Conservation (phyloP, 2,888 invertebrate genomes). For the Sminthurinus aureus region DNA sequence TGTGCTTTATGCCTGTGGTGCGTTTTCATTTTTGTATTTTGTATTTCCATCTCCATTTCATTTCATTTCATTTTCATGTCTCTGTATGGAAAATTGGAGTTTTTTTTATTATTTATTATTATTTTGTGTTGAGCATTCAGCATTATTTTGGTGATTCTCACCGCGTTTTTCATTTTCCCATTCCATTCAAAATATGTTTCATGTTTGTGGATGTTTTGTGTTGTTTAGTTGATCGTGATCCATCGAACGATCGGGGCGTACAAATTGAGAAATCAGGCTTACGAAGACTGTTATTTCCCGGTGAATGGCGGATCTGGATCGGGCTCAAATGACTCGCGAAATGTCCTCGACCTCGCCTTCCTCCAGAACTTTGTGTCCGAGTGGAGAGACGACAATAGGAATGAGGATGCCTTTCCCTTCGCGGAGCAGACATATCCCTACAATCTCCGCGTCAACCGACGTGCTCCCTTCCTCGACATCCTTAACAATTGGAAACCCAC, state of each 20-base stretch:
- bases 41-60: no score
- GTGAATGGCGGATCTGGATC: background rate
- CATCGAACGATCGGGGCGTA: conserved; percentile 56
- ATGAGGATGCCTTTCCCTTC: conserved; percentile 32
- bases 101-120: no score
- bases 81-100: no score
- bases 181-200: no score
- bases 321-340: conserved; percentile 42
- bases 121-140: no score
- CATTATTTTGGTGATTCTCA: no score
- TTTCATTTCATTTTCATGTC: no score
- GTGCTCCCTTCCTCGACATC: background rate
- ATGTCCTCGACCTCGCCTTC: conserved; percentile 50
- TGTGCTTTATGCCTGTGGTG: no score
- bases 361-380: conserved; percentile 50
- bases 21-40: no score
- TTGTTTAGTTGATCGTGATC: conserved; percentile 51
- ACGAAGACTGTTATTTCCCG: conserved; percentile 51
- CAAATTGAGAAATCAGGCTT: conserved; percentile 51
- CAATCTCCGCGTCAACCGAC: conserved; percentile 44
- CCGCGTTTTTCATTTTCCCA: no score
- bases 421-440: conserved; percentile 52
- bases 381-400: conserved; percentile 37
- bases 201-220: background rate
- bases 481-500: conserved; percentile 44